Evolutionary conservation across 2,797 vertebrate species (phyloP).

Genomic region (Aphelocoma californica): DNA sequence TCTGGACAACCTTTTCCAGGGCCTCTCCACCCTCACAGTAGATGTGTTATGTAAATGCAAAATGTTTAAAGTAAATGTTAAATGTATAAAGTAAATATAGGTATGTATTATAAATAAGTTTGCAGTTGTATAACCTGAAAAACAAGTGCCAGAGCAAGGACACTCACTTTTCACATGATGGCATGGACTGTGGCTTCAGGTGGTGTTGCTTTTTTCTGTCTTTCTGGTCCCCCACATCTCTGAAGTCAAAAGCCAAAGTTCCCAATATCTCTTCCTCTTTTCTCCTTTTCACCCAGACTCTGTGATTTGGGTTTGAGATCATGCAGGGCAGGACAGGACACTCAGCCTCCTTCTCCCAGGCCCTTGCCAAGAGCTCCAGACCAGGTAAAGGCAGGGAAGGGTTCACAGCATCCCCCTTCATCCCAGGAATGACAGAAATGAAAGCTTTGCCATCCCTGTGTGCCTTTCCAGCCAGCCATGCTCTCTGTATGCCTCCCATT

Average conservation of each 20-base stretch:
- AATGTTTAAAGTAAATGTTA: not conserved
- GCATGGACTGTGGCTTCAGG: not conserved
- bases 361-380: not conserved
- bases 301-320: not conserved
- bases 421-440: not conserved
- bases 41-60: not conserved
- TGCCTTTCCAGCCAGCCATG: not conserved
- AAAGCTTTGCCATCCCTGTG: not conserved
- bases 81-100: not conserved
- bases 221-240: not conserved
- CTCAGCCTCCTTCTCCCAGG: not conserved
- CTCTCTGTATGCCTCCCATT: not conserved
- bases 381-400: no score
- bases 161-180: not conserved
- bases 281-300: not conserved
- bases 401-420: accelerated
- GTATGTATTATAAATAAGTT: not conserved
- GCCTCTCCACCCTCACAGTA: accelerated
- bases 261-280: not conserved
- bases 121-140: not conserved
- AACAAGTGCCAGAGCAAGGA: not conserved
- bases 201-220: not conserved
- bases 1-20: not conserved
- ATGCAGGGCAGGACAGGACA: not conserved
- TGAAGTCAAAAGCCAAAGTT: not conserved